These are phyloP conservation scores for Pandemis heparana DNA, from an alignment of 2,888 invertebrate species.

Conservation along the genomic window DNA sequence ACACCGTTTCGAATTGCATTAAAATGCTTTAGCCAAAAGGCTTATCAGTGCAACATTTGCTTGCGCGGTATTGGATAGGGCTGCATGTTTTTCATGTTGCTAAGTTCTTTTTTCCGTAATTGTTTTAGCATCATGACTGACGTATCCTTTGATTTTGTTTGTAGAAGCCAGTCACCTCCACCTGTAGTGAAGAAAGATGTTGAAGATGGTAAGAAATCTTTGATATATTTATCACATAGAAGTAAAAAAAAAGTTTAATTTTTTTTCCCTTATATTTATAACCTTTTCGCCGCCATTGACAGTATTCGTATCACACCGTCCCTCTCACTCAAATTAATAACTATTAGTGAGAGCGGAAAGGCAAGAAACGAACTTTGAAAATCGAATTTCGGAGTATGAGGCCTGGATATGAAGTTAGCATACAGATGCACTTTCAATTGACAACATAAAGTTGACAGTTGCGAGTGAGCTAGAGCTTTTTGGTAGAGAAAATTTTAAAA, in stretches of 20 bases:
- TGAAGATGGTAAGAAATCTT: conserved; percentile 29
- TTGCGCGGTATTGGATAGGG: neutral
- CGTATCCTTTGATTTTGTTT: neutral
- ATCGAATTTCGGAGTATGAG: no score
- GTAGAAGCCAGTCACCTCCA: conserved; percentile 56
- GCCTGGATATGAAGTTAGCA: no score
- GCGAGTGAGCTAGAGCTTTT: no score
- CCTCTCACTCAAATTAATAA: no score
- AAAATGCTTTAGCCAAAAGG: conserved; percentile 4
- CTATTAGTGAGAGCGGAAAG: no score
- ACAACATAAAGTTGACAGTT: no score
- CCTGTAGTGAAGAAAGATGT: conserved; percentile 52
- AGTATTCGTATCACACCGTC: no score
- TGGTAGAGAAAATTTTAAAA: no score
- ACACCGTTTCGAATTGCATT: conserved; percentile 1
- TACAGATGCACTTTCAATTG: no score
- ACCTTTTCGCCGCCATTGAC: no score
- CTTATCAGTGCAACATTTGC: neutral
- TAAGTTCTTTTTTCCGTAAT: neutral
- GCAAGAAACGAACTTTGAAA: no score
- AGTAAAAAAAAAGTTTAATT: neutral
- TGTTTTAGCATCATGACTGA: neutral
- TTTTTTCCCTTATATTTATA: no score
- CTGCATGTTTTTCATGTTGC: neutral
- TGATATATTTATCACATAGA: neutral